Conservation (phyloP, 2,797 vertebrate genomes). For the Trichosurus vulpecula region DNA sequence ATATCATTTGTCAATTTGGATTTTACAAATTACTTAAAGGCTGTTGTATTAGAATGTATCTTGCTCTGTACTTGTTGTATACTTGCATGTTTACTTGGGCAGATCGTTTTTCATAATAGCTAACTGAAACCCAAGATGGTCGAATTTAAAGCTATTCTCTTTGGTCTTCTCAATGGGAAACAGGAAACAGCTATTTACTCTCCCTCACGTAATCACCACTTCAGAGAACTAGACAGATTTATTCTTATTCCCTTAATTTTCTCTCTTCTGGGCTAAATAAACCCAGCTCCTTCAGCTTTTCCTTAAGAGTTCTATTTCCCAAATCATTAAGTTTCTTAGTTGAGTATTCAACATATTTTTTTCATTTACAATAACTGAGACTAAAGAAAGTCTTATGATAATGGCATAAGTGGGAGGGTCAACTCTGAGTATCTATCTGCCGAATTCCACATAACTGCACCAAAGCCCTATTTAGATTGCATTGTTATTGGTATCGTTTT, state of each 20-base stretch:
- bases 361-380: not conserved
- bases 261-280: not conserved
- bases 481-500: not conserved
- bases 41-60: slow-evolving; percentile 7
- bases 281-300: not conserved
- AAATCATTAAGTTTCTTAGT: not conserved
- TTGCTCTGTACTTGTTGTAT: not conserved
- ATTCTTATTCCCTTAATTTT: not conserved
- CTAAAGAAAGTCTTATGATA: not conserved
- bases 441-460: not conserved
- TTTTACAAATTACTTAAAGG: not conserved
- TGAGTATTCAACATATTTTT: not conserved
- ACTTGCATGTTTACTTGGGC: not conserved
- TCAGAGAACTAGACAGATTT: not conserved
- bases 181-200: not conserved
- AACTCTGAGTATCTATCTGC: not conserved
- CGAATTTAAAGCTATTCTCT: not conserved
- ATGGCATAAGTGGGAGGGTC: not conserved
- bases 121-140: not conserved
- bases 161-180: slow-evolving; percentile 6
- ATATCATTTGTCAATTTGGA: not conserved
- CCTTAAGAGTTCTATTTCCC: not conserved
- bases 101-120: slow-evolving; percentile 5
- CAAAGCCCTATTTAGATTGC: not conserved
- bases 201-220: not conserved